Conservation (phyloP, 2,113 vertebrate species). For the Passer domesticus region DNA sequence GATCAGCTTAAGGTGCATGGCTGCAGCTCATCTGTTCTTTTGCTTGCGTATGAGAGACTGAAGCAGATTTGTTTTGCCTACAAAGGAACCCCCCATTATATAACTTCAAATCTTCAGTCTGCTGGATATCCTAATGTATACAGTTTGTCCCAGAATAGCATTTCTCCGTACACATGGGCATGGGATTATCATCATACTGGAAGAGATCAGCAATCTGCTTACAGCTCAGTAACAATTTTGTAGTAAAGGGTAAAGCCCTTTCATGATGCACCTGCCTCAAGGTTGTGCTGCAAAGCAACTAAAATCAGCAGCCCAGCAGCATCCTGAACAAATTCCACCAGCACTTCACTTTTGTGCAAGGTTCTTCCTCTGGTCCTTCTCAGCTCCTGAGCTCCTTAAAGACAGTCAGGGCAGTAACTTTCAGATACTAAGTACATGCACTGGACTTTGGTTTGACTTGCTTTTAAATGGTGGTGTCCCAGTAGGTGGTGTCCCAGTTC, state of each 20-base stretch:
- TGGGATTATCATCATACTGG: background rate
- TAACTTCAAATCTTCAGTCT: background rate
- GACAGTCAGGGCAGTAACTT: background rate
- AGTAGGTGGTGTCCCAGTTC: constrained; percentile 10
- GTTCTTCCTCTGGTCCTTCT: background rate
- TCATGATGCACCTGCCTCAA: background rate
- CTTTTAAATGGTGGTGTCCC: background rate
- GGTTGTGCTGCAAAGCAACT: background rate
- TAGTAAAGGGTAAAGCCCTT: background rate
- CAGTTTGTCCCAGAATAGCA: background rate
- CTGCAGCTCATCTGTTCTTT: background rate
- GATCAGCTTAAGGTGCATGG: background rate
- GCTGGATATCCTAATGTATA: background rate
- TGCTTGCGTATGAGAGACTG: accelerated
- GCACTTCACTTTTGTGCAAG: accelerated
- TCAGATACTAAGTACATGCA: background rate
- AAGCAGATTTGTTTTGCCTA: background rate
- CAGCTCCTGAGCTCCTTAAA: background rate
- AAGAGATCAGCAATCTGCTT: background rate
- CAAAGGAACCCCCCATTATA: background rate
- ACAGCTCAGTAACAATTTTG: background rate
- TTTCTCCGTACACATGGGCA: background rate
- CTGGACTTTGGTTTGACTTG: background rate
- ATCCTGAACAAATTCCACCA: background rate
- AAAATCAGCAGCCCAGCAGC: background rate